A percentile compares a stretch with the other conserved stretches of the same genome.
Evolutionary conservation across 1,140 invertebrate genomes (phyloP).

Genomic region (Drosophila eugracilis): DNA sequence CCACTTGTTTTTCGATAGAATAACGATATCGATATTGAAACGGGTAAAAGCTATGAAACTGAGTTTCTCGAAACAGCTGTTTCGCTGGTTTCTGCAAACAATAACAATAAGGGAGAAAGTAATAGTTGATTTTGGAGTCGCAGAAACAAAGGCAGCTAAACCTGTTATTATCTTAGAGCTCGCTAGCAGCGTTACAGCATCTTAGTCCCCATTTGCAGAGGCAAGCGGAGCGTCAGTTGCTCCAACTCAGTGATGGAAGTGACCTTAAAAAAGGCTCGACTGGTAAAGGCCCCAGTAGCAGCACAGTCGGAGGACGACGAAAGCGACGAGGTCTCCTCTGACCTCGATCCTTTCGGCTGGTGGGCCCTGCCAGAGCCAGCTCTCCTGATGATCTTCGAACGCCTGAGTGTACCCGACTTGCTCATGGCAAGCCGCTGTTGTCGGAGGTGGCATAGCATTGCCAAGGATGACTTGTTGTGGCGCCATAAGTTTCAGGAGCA

Average conservation of each 20-base stretch:
- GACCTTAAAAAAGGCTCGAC: constrained; percentile 72
- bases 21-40: neutral
- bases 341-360: constrained; percentile 84
- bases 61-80: constrained; percentile 32
- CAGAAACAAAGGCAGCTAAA: constrained; percentile 28
- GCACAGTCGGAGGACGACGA: neutral
- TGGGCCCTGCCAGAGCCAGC: constrained; percentile 89
- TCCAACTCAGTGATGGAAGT: constrained; percentile 54
- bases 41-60: neutral
- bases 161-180: constrained; percentile 36
- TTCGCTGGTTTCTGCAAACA: constrained; percentile 22
- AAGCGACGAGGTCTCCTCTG: constrained; percentile 1
- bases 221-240: neutral
- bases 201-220: constrained; percentile 13
- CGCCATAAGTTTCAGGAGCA: constrained; percentile 88
- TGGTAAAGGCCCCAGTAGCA: constrained; percentile 29
- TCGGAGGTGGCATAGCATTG: constrained; percentile 87
- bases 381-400: constrained; percentile 89
- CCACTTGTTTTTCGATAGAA: constrained; percentile 4
- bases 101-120: constrained; percentile 65
- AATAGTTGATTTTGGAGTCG: constrained; percentile 39
- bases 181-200: neutral
- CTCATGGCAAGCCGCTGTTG: constrained; percentile 87
- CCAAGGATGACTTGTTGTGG: constrained; percentile 90
- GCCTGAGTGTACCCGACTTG: constrained; percentile 87